Evolutionary conservation across 2,113 vertebrate genomes (phyloP).

Genomic region (Electrona antarctica): DNA sequence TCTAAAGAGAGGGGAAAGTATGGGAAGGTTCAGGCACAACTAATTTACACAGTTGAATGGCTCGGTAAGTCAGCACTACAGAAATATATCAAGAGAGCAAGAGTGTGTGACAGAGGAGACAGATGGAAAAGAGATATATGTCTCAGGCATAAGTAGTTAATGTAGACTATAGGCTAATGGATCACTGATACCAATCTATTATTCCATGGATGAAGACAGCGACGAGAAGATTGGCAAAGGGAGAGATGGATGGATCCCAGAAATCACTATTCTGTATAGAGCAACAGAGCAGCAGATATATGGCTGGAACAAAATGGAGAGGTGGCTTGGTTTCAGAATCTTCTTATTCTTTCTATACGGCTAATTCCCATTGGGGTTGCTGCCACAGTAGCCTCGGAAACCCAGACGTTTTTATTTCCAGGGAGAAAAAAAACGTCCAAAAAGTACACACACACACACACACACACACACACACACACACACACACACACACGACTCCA

Average conservation of each 20-base stretch:
- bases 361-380: too few species aligned
- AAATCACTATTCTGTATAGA: slow-evolving; percentile 25
- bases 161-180: slow-evolving; percentile 11
- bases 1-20: neutral
- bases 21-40: neutral
- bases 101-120: slow-evolving; percentile 25
- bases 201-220: too few species aligned
- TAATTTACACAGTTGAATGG: neutral
- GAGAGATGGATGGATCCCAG: too few species aligned
- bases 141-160: slow-evolving; percentile 10
- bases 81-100: neutral
- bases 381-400: too few species aligned
- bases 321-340: neutral
- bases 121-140: slow-evolving; percentile 1
- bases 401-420: too few species aligned
- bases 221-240: too few species aligned
- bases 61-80: neutral
- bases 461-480: too few species aligned
- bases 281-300: slow-evolving; percentile 60
- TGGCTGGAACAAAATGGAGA: slow-evolving; percentile 55
- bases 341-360: too few species aligned
- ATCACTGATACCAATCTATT: too few species aligned
- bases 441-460: too few species aligned
- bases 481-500: too few species aligned
- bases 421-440: too few species aligned